phyloP scores from a whole-genome alignment of 64 coral and sea anemone species.

The Montipora cactus region DNA sequence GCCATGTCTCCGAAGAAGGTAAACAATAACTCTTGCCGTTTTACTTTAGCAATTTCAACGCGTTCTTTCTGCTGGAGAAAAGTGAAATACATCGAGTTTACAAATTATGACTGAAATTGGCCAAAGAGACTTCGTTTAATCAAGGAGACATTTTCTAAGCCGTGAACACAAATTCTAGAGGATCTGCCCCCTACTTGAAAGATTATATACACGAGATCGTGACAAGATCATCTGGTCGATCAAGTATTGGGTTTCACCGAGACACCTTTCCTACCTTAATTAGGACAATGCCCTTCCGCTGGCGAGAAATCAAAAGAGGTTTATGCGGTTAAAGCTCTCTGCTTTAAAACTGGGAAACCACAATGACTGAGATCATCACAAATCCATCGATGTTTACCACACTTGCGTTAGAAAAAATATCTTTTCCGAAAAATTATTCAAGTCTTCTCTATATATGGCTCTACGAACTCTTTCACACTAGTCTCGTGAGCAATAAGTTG shows the following conservation, averaged over 20 bases:
- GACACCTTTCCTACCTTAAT: background rate
- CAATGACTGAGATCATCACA: background rate
- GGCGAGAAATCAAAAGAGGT: background rate
- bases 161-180: background rate
- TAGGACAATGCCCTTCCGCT: background rate
- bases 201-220: background rate
- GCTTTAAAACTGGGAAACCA: background rate
- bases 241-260: background rate
- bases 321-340: background rate
- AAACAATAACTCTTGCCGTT: too few species aligned
- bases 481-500: constrained; percentile 34
- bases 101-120: background rate
- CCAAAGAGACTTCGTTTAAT: background rate
- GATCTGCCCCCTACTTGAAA: constrained; percentile 40
- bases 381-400: background rate
- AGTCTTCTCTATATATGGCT: background rate
- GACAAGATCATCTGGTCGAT: background rate
- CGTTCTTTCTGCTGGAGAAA: background rate
- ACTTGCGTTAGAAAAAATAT: background rate
- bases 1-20: background rate
- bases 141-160: too few species aligned
- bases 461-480: background rate
- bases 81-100: background rate
- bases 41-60: background rate
- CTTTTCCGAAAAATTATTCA: background rate